Percentiles rank a stretch among this genome's conserved stretches.
phyloP scores from a whole-genome alignment of 2,888 invertebrate species.

The Drosophila dives region DNA sequence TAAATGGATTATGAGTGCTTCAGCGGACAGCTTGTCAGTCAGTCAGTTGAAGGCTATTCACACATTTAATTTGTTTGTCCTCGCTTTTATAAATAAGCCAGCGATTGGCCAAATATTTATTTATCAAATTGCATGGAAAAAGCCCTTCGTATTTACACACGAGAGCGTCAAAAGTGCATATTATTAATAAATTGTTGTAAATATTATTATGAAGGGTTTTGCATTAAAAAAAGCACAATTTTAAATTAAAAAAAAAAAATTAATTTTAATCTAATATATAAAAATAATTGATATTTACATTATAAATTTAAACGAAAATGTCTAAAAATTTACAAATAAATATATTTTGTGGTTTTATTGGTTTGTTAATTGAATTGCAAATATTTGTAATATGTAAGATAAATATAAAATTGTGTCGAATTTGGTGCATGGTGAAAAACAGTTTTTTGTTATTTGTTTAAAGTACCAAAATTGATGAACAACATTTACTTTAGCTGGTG shows the following conservation, averaged over 20 bases:
- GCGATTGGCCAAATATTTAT: not conserved
- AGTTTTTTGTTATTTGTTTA: too few species aligned
- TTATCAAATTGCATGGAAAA: not conserved
- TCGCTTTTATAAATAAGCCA: not conserved
- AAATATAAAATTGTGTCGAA: too few species aligned
- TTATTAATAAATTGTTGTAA: not conserved
- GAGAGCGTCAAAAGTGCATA: not conserved
- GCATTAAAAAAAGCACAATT: not conserved
- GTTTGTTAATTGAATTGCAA: too few species aligned
- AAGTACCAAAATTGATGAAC: not conserved
- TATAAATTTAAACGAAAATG: too few species aligned
- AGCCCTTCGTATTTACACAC: not conserved
- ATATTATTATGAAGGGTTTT: not conserved
- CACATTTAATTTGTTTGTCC: not conserved
- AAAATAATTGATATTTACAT: not conserved
- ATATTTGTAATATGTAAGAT: too few species aligned
- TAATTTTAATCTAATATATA: accelerated
- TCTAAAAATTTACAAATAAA: too few species aligned
- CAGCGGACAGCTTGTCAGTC: constrained; percentile 14
- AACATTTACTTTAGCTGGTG: not conserved
- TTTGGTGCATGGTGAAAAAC: too few species aligned
- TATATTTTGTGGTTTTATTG: too few species aligned
- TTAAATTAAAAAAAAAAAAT: not conserved
- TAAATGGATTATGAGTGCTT: constrained; percentile 20
- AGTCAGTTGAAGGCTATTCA: not conserved